phyloP scores from a whole-genome alignment of 1,140 invertebrate species.

The Periplaneta americana region DNA sequence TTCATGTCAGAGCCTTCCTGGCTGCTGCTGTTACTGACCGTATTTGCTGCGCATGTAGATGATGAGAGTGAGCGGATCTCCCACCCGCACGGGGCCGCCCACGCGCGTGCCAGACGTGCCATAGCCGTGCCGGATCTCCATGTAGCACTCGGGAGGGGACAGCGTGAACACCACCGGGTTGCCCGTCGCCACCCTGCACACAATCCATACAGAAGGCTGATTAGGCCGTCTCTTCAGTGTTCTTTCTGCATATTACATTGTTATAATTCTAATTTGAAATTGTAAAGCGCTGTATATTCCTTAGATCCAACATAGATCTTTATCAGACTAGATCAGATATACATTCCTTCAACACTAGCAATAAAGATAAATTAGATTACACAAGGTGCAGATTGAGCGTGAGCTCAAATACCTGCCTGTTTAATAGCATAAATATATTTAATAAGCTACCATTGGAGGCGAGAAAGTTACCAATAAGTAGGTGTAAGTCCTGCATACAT shows the following conservation, averaged over 20 bases:
- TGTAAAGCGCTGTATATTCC: neutral
- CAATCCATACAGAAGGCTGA: neutral
- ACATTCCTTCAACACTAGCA: no score
- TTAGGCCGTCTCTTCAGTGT: neutral
- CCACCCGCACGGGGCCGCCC: conserved; percentile 82
- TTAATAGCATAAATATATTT: no score
- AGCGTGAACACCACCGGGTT: conserved; percentile 92
- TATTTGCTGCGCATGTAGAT: conserved; percentile 94
- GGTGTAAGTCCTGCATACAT: no score
- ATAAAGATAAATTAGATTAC: no score
- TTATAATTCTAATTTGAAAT: neutral
- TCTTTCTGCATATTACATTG: neutral
- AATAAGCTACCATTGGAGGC: no score
- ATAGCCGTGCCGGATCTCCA: conserved; percentile 89
- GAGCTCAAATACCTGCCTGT: no score
- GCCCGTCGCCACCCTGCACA: conserved; percentile 79
- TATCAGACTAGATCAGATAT: no score
- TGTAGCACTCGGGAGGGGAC: conserved; percentile 89
- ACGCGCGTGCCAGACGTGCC: conserved; percentile 76
- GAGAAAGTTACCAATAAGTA: no score
- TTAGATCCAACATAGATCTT: no score
- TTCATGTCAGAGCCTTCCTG: no score
- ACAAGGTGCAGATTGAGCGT: no score
- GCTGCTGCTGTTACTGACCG: conserved; percentile 62
- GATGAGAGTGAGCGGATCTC: conserved; percentile 85